Conservation (phyloP, 2,888 invertebrate genomes). For the Rotaria macrura region DNA sequence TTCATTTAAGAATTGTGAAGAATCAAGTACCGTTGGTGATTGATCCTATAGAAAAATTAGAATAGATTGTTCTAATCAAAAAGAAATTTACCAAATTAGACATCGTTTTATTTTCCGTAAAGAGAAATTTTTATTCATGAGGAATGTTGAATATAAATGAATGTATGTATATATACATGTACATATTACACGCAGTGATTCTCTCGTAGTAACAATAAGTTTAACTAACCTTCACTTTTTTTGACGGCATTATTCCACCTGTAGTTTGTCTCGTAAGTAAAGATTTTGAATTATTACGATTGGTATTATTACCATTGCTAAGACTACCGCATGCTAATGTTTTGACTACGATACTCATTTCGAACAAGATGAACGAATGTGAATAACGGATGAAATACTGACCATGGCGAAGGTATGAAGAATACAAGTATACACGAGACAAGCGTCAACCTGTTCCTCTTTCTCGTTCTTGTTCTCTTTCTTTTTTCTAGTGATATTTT, state of each 20-base stretch:
- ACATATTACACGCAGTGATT: background rate
- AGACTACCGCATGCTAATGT: background rate
- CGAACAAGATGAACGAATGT: background rate
- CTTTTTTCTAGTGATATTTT: background rate
- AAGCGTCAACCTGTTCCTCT: background rate
- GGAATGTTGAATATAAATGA: no score
- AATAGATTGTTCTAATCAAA: background rate
- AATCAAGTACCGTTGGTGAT: background rate
- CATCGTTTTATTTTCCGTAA: no score
- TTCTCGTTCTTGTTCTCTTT: background rate
- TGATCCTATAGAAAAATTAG: background rate
- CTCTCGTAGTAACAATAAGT: background rate
- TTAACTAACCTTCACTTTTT: background rate
- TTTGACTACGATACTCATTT: background rate
- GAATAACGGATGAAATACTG: background rate
- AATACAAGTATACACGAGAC: background rate
- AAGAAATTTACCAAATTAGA: background rate
- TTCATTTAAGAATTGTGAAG: slow-evolving; percentile 8
- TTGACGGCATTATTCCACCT: background rate
- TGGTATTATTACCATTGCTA: background rate
- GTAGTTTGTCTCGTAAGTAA: background rate
- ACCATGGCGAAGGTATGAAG: background rate
- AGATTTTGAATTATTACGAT: background rate
- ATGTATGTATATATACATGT: no score
- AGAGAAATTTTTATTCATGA: background rate